phyloP scores from a whole-genome alignment of 2,888 invertebrate species.

The Incurvaria masculella region DNA sequence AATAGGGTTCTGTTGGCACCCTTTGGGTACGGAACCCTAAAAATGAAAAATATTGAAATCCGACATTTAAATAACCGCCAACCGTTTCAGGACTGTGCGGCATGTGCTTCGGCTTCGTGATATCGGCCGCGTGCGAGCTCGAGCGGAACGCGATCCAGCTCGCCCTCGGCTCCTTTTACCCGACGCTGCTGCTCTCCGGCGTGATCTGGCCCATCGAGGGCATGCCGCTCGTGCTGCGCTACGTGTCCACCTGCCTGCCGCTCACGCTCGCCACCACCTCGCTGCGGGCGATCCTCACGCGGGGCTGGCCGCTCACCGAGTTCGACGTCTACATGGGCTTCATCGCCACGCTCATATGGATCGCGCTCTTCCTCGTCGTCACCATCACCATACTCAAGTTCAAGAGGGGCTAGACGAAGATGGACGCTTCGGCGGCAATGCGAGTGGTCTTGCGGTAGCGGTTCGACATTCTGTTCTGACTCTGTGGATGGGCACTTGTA shows the following conservation, averaged over 20 bases:
- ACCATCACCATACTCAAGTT: conserved; percentile 77
- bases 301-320: conserved; percentile 82
- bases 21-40: too few species aligned
- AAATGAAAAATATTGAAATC: too few species aligned
- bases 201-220: conserved; percentile 97
- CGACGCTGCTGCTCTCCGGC: conserved; percentile 86
- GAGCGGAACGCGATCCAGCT: conserved; percentile 92
- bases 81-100: conserved; percentile 77
- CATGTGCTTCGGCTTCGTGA: conserved; percentile 95
- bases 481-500: too few species aligned
- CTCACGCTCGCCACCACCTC: conserved; percentile 92
- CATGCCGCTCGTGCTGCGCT: conserved; percentile 82
- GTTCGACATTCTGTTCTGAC: too few species aligned
- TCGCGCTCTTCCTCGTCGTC: conserved; percentile 74
- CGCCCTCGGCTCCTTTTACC: conserved; percentile 93
- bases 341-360: conserved; percentile 83
- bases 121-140: conserved; percentile 87
- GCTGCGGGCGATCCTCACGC: conserved; percentile 78
- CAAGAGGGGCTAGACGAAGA: conserved; percentile 70
- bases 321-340: conserved; percentile 86
- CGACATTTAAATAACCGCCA: too few species aligned
- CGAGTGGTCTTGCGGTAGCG: too few species aligned
- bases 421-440: conserved; percentile 80
- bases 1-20: too few species aligned
- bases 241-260: conserved; percentile 80